Base-by-base conservation (phyloP, 2,888 invertebrate genomes). In the Cephalotes varians region DNA sequence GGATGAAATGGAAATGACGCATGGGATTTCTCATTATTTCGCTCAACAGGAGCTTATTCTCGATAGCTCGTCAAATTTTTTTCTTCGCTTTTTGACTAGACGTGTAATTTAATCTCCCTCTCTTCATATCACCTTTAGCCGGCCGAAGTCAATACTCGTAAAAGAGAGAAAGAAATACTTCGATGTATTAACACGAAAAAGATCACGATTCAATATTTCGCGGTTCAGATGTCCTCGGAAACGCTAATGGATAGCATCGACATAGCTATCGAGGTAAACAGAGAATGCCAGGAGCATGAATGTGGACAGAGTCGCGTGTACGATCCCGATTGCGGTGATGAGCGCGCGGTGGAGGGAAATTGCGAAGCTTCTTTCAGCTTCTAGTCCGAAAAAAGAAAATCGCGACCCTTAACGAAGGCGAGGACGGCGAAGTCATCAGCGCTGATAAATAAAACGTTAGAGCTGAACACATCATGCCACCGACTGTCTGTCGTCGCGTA, bases 361-460 rank as follows among this genome's bases (percentile, higher is more conserved):
- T 21, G 21, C 60, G 25, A 49, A 44, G 67, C 71, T 79, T 84
- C 89, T 89, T 89, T 89, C 82, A 85, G 84, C 44, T 87, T 86
- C 28, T 79, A 37, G 74, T 60, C 47, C 67, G 85, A 84, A 76
- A 73, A 79, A 84, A 81, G 37, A 74, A 81, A 74, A 71, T 49
- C 49, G 76, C 85, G 89, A 86, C 87, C 89, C 89, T 88, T 62
- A 83, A 31, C 31, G 58, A 74, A 28, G 25, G 64, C 80, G 86
- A 85, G 89, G 90, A 90, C 86, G 91, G 87, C 91, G 92, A 92
- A 92, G 92, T 91, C 93, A 93, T 93, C 93, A 93, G 89, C 85
- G 88, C 87, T 93, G 93, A 93, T 93, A 93, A 93, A 93, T 93
- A 93, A 93, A 93, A 93, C 88, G 93, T 93, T 92, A 92, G 90